A percentile compares a stretch with the other conserved stretches of the same genome.
phyloP scores from a whole-genome alignment of 1,140 invertebrate genomes.

The Pemphigus obesinymphae region DNA sequence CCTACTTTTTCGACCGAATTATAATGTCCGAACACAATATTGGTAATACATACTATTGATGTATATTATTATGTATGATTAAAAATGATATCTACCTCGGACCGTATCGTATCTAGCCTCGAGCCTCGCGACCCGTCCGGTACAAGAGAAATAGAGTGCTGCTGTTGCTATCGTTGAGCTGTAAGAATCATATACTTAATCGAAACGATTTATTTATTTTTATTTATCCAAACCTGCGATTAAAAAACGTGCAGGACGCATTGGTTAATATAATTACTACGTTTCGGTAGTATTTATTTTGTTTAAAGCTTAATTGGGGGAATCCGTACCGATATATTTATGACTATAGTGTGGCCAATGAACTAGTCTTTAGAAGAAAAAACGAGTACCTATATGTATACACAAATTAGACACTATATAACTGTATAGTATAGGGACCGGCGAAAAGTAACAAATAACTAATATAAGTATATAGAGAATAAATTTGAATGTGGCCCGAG shows the following conservation, averaged over 20 bases:
- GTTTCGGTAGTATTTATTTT: constrained; percentile 8
- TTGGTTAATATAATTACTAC: not conserved
- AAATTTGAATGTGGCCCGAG: not conserved
- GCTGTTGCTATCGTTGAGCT: not conserved
- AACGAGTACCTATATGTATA: no score
- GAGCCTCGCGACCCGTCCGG: not conserved
- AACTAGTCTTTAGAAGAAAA: not conserved
- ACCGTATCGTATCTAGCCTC: not conserved
- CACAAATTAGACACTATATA: not conserved
- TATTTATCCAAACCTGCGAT: not conserved
- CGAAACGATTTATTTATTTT: not conserved
- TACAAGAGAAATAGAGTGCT: not conserved
- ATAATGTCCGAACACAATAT: no score
- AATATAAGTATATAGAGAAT: not conserved
- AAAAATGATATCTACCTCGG: not conserved
- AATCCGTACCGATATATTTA: constrained; percentile 19
- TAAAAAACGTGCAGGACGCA: not conserved
- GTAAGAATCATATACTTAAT: not conserved
- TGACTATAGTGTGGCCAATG: not conserved
- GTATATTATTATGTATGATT: not conserved
- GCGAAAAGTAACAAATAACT: not conserved
- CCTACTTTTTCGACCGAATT: no score
- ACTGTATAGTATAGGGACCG: not conserved
- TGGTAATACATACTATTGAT: not conserved
- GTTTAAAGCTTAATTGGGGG: not conserved